Percentiles rank a stretch among this genome's conserved stretches.
Evolutionary conservation across 2,888 invertebrate species (phyloP).

Genomic region (Esperia sulphurella): DNA sequence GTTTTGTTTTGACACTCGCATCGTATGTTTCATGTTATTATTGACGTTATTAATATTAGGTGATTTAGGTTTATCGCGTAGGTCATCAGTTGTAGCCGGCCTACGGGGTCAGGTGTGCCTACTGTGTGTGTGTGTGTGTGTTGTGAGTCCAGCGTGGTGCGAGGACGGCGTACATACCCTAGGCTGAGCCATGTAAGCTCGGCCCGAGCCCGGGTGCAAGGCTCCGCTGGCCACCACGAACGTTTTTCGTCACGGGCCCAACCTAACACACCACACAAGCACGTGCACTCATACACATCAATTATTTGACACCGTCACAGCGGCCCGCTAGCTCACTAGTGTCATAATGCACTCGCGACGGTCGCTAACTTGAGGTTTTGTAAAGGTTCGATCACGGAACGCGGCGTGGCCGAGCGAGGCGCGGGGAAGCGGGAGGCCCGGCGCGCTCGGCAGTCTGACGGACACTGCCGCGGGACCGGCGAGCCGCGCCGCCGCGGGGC

Average conservation of each 20-base stretch:
- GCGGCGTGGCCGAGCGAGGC: slow-evolving; percentile 76
- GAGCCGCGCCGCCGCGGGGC: slow-evolving; percentile 43
- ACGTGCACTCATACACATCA: slow-evolving; percentile 75
- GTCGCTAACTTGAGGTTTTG: slow-evolving; percentile 46
- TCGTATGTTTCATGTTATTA: not conserved
- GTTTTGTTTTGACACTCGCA: slow-evolving; percentile 28
- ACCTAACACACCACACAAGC: slow-evolving; percentile 74
- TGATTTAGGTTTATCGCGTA: slow-evolving; percentile 25
- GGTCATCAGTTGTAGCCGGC: slow-evolving; percentile 23
- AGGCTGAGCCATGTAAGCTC: slow-evolving; percentile 94
- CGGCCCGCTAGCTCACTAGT: slow-evolving; percentile 79
- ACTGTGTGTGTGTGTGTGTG: slow-evolving; percentile 26
- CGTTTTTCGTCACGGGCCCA: slow-evolving; percentile 72
- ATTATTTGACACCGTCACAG: slow-evolving; percentile 73
- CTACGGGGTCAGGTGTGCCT: slow-evolving; percentile 29
- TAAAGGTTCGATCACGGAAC: slow-evolving; percentile 55
- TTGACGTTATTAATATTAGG: slow-evolving; percentile 32
- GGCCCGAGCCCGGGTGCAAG: slow-evolving; percentile 82
- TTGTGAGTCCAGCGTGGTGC: slow-evolving; percentile 3
- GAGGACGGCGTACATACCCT: slow-evolving; percentile 82
- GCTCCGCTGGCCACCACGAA: slow-evolving; percentile 79
- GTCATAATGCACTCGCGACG: slow-evolving; percentile 78
- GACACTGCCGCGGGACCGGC: slow-evolving; percentile 69
- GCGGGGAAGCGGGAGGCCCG: slow-evolving; percentile 79
- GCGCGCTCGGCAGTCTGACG: slow-evolving; percentile 78